Evolutionary conservation across 1,140 invertebrate genomes (phyloP).

Genomic region (Hycleus phaleratus): DNA sequence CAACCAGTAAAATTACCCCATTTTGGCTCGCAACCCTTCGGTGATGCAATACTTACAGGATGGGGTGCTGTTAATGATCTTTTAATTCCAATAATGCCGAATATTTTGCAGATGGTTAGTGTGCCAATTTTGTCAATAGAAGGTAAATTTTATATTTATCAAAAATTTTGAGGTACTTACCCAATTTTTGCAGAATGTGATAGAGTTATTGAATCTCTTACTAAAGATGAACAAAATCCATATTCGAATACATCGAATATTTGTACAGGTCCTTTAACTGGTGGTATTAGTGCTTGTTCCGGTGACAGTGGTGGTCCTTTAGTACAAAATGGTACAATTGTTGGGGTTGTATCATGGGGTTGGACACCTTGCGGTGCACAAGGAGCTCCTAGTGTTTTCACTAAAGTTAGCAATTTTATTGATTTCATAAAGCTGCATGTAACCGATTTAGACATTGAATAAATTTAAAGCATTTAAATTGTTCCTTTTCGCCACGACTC

Average conservation of each 20-base stretch:
- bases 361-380: constrained; percentile 56
- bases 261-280: constrained; percentile 53
- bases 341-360: constrained; percentile 75
- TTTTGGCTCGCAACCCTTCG: constrained; percentile 14
- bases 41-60: constrained; percentile 33
- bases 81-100: constrained; percentile 33
- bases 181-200: constrained; percentile 28
- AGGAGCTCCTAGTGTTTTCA: constrained; percentile 62
- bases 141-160: neutral
- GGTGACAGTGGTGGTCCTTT: constrained; percentile 63
- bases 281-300: constrained; percentile 52
- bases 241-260: constrained; percentile 43
- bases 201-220: constrained; percentile 16
- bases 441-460: neutral
- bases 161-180: neutral
- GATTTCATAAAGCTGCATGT: constrained; percentile 4
- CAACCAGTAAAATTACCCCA: constrained; percentile 44
- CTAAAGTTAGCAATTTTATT: constrained; percentile 47
- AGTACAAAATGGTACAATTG: constrained; percentile 41
- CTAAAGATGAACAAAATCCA: constrained; percentile 20
- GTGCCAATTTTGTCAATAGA: constrained; percentile 16
- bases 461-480: too few species aligned
- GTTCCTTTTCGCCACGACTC: too few species aligned
- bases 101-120: constrained; percentile 36
- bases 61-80: constrained; percentile 39